A percentile compares a stretch with the other conserved stretches of the same genome.
These are phyloP conservation scores for Pipistrellus kuhlii DNA, from an alignment of 2,797 vertebrate genomes.

Conservation along the genomic window DNA sequence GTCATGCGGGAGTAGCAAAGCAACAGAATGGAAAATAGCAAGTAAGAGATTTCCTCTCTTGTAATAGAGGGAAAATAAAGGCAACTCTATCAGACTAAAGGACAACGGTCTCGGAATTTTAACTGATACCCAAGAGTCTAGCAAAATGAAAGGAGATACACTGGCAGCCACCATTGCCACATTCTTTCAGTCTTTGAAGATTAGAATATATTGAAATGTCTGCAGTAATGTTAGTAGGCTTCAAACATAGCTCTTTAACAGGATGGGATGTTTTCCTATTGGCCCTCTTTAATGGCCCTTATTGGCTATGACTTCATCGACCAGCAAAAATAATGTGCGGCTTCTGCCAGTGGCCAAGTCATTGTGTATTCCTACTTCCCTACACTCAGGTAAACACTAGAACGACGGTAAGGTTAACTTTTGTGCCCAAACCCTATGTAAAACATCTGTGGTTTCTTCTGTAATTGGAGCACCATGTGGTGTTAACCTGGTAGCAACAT, in stretches of 20 bases:
- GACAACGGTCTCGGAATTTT: not conserved
- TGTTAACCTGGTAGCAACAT: not conserved
- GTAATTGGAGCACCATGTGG: not conserved
- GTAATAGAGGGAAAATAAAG: not conserved
- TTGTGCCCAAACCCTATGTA: not conserved
- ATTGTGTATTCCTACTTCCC: not conserved
- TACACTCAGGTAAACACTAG: no score
- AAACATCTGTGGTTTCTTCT: not conserved
- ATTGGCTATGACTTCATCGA: not conserved
- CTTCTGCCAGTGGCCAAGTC: not conserved
- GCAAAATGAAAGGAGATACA: not conserved
- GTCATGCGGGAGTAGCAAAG: not conserved
- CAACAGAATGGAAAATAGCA: not conserved
- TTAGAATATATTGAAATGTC: not conserved
- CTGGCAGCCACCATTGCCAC: not conserved
- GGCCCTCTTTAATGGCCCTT: not conserved
- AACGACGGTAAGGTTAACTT: not conserved
- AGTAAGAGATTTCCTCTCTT: not conserved
- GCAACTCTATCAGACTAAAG: not conserved
- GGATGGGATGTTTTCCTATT: not conserved
- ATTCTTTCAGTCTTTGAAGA: conserved; percentile 5
- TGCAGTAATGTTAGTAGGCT: not conserved
- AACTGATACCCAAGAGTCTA: not conserved
- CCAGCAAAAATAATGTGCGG: not conserved
- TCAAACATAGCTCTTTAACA: conserved; percentile 9